A percentile compares a stretch with the other conserved stretches of the same genome.
phyloP scores from a whole-genome alignment of 2,888 invertebrate species.

The Selenia dentaria region DNA sequence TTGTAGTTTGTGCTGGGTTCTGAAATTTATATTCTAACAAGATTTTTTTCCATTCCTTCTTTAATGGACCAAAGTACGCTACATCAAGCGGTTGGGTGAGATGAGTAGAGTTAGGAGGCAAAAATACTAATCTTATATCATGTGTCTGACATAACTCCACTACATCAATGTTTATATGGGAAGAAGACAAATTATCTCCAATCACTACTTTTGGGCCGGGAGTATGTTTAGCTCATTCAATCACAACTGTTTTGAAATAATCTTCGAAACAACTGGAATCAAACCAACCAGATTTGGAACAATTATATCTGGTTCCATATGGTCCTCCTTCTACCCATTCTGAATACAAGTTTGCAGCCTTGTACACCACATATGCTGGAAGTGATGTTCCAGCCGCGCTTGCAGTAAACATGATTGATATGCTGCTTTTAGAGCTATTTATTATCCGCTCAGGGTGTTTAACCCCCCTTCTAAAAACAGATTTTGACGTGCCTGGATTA shows the following conservation, averaged over 20 bases:
- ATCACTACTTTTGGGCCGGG: constrained; percentile 12
- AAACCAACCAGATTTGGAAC: constrained; percentile 33
- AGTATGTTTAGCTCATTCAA: not conserved
- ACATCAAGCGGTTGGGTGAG: constrained; percentile 30
- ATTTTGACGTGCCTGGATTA: constrained; percentile 7
- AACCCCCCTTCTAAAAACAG: constrained; percentile 3
- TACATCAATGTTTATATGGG: constrained; percentile 7
- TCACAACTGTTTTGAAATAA: constrained; percentile 2
- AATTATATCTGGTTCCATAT: constrained; percentile 25
- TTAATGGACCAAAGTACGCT: constrained; percentile 31
- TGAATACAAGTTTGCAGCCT: constrained; percentile 1
- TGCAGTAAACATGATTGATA: constrained; percentile 5
- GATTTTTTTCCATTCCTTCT: constrained; percentile 22
- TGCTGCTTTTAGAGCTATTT: constrained; percentile 1
- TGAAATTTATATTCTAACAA: constrained; percentile 21
- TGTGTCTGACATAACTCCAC: constrained; percentile 21
- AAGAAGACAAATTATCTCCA: constrained; percentile 7
- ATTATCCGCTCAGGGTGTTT: constrained; percentile 11
- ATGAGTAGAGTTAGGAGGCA: constrained; percentile 34
- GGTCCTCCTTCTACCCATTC: constrained; percentile 20
- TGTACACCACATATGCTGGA: constrained; percentile 11
- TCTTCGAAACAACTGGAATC: constrained; percentile 14
- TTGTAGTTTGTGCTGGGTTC: constrained; percentile 18
- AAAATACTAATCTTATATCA: constrained; percentile 27
- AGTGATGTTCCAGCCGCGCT: constrained; percentile 2